Evolutionary conservation across 2,797 vertebrate genomes (phyloP), one percentile per base, ranked within the genome.

Genomic region (Argya squamiceps): DNA sequence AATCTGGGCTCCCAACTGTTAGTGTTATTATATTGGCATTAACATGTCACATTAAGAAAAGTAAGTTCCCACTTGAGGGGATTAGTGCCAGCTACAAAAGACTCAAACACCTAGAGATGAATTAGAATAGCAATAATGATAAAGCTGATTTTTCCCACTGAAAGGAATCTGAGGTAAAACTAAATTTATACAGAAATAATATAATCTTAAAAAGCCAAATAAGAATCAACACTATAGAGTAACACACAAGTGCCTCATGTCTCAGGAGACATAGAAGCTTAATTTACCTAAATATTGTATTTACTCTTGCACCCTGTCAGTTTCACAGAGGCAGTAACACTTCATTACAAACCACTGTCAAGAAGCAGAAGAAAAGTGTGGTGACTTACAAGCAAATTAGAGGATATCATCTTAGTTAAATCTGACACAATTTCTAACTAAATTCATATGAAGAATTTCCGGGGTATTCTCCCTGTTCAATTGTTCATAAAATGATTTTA

Each of bases 11-110:
- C 76, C 89, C 84, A 74, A 69, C 44, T 85, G 77, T 52, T 81
- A 62, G 15, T 55, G 59, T 30, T 90, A 89, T 89, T 97, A 89
- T 74, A 80, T 16, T 81, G 53, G 65, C 52, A 91, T 85, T 93
- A 92, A 50, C 39, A 78, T 0, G 0, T 86, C 80, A 88, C 70
- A 73, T 85, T 81, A 84, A 73, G 67, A 91, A 94, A 95, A 92
- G 23, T 84, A 39, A 34, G 11, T 74, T 92, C 36, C n/a, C 7
- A 17, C 76, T 88, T 81, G 2, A 2, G 43, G 47, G 41, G 52
- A 95, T 91, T 78, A 90, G 50, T 20, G 15, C 62, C 47, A 67
- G 52, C 36, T 90, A 68, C 59, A 63, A 64, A 77, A 85, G 53
- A 74, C 59, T 85, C 29, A 62, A 37, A 84, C 18, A 79, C 20